Conservation (phyloP, 2,797 vertebrate species). For the Neomorphus geoffroyi region DNA sequence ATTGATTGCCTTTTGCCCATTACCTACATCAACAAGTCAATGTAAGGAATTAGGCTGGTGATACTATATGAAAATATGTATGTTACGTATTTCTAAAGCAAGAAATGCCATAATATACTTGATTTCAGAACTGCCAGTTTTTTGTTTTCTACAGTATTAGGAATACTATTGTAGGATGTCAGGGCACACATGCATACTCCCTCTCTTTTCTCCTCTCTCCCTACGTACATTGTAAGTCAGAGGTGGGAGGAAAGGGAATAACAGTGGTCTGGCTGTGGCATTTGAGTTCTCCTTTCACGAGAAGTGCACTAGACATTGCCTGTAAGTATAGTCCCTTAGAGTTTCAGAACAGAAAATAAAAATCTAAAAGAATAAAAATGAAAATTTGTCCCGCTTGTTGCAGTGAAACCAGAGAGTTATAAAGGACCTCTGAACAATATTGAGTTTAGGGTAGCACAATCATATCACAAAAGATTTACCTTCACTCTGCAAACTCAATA, state of each 20-base stretch:
- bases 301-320: slow-evolving; percentile 1
- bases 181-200: not conserved
- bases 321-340: slow-evolving; percentile 44
- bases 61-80: not conserved
- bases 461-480: slow-evolving; percentile 95
- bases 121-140: not conserved
- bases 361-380: slow-evolving; percentile 88
- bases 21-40: not conserved
- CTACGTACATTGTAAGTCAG: not conserved
- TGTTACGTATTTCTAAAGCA: fast-evolving
- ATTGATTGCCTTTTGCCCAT: not conserved
- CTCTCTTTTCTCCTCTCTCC: not conserved
- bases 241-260: not conserved
- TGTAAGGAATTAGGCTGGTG: not conserved
- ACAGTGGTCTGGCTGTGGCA: not conserved
- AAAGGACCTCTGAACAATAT: slow-evolving; percentile 86
- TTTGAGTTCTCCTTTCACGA: slow-evolving; percentile 52
- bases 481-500: slow-evolving; percentile 93
- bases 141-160: not conserved
- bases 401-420: slow-evolving; percentile 84
- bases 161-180: not conserved
- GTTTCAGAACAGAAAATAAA: slow-evolving; percentile 73
- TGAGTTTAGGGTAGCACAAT: slow-evolving; percentile 91
- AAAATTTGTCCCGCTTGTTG: slow-evolving; percentile 89
- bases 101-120: not conserved